Base-by-base conservation (phyloP, 2,797 vertebrate species). In the Orestias chungarensis region DNA sequence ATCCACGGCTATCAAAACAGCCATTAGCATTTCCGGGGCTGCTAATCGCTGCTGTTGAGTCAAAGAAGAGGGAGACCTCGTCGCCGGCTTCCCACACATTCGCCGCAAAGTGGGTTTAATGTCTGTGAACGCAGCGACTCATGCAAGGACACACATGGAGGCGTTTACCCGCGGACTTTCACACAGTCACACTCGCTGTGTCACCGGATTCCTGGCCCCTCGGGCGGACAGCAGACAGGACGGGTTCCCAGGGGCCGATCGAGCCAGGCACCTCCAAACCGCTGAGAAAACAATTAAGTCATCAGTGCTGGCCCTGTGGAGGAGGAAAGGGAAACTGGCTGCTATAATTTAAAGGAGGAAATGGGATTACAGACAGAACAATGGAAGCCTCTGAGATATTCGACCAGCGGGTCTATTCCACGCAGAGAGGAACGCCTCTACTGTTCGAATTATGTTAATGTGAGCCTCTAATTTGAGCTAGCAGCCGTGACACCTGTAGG, bases 21-120 rank as follows among this genome's bases (percentile, higher is more conserved):
- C 91, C 92, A 92, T 93, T 92, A 94, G 93, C 91, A 93, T 93
- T 94, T 94, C 93, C 92, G 91, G 72, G 33, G 80, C 87, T 82
- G 85, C 68, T 94, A 93, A 94, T 94, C 87, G 82, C 85, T 71
- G 66, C 77, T 66, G 74, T 80, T 91, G 89, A 91, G 84, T 93
- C 93, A 93, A 92, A 89, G 90, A 76, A 59, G 81, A 81, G 84
- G 87, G 90, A 87, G 84, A 27, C 46, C 81, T 80, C 70, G 79
- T 78, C 42, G 78, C 84, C 64, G 75, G 84, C 86, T 93, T 94
- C 92, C 91, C 93, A 93, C 89, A 90, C 88, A 79, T 74, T 38
- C 0, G 69, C 75, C 75, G 61, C 77, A 76, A 64, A 85, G 82
- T 82, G 70, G 78, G 71, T 79, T 88, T 83, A 68, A 29, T 2